Evolutionary conservation across 2,888 invertebrate genomes (phyloP).

Genomic region (Lucinisca nassula): DNA sequence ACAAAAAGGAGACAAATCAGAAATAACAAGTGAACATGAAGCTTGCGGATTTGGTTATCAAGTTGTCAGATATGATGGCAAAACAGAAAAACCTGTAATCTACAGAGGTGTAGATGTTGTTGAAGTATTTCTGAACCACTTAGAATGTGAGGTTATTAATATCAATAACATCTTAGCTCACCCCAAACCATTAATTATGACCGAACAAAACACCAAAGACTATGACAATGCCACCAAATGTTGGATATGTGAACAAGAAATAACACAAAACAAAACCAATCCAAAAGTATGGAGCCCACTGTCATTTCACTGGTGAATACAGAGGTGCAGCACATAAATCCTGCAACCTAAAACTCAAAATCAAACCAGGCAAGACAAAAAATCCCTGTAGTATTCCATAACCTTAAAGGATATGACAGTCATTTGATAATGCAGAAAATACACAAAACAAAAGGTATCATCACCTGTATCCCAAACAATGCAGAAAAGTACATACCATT

Average conservation of each 20-base stretch:
- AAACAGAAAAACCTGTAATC: too few relatives aligned
- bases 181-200: slow-evolving; percentile 29
- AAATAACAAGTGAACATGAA: too few relatives aligned
- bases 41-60: slow-evolving; percentile 45
- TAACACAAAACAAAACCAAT: neutral
- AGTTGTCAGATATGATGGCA: slow-evolving; percentile 38
- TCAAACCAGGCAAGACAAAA: slow-evolving; percentile 35
- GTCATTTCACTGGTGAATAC: slow-evolving; percentile 45
- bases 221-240: slow-evolving; percentile 28
- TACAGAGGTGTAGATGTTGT: too few relatives aligned
- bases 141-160: slow-evolving; percentile 27
- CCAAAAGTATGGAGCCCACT: slow-evolving; percentile 39
- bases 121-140: slow-evolving; percentile 6
- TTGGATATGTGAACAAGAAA: slow-evolving; percentile 39
- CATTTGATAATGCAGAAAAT: too few relatives aligned
- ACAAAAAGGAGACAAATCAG: too few relatives aligned
- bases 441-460: too few relatives aligned
- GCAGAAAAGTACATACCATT: too few relatives aligned
- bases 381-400: slow-evolving; percentile 46
- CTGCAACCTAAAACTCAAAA: slow-evolving; percentile 18
- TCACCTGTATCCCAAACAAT: too few relatives aligned
- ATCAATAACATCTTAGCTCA: slow-evolving; percentile 29
- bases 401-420: too few relatives aligned
- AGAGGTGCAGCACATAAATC: slow-evolving; percentile 43
- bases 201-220: slow-evolving; percentile 26